Evolutionary conservation across 2,888 invertebrate species (phyloP).

Genomic region (Meiosimyza platycephala): DNA sequence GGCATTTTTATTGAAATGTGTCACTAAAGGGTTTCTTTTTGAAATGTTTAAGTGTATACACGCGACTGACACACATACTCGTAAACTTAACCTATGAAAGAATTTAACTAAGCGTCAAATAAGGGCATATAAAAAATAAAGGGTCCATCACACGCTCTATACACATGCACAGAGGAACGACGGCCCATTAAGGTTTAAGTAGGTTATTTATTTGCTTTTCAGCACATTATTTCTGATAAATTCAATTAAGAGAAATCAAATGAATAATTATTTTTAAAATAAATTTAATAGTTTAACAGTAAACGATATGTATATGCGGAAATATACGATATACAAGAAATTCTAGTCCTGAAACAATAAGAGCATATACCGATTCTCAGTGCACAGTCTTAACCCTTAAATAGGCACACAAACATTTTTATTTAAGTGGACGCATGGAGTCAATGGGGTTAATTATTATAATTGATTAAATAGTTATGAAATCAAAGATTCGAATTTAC

Average conservation of each 20-base stretch:
- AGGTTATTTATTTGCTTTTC: slow-evolving; percentile 37
- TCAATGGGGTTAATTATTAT: too few species aligned
- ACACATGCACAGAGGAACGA: neutral
- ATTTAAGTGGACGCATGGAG: too few species aligned
- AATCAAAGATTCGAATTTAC: too few species aligned
- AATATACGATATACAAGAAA: too few species aligned
- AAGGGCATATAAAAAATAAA: slow-evolving; percentile 9
- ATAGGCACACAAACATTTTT: too few species aligned
- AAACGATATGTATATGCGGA: too few species aligned
- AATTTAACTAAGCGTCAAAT: neutral
- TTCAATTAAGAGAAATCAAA: slow-evolving; percentile 33
- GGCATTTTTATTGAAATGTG: slow-evolving; percentile 17
- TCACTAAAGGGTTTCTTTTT: slow-evolving; percentile 15
- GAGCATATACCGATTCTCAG: too few species aligned
- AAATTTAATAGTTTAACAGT: too few species aligned
- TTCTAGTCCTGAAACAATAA: too few species aligned
- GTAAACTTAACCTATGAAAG: neutral
- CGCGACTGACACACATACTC: neutral
- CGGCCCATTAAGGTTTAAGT: slow-evolving; percentile 28
- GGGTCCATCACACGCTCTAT: neutral
- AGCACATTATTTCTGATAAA: slow-evolving; percentile 31
- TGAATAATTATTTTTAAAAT: neutral
- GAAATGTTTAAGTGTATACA: neutral
- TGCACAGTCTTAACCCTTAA: neutral
- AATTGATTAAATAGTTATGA: too few species aligned